Conservation (phyloP, 2,113 vertebrate species). For the Oreochromis spilurus region DNA sequence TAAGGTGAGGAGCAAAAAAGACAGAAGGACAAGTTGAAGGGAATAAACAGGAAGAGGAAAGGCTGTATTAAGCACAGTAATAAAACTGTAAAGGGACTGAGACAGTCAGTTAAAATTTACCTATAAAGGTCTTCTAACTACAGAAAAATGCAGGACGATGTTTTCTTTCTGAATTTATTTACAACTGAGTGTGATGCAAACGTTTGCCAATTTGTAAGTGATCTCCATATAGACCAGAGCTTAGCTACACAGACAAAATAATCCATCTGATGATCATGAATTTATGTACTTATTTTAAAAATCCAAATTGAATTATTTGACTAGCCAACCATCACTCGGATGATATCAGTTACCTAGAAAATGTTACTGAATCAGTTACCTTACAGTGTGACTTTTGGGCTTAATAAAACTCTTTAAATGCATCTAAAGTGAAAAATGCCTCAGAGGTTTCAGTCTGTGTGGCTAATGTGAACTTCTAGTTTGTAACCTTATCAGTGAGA, state of each 20-base stretch:
- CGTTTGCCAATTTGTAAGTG: fast-evolving
- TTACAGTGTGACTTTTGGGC: too few relatives aligned
- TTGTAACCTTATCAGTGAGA: background rate
- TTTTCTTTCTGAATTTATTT: background rate
- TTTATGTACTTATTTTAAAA: background rate
- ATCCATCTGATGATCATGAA: background rate
- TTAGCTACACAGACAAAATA: background rate
- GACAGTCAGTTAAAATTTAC: background rate
- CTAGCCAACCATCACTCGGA: background rate
- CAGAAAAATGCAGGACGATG: background rate
- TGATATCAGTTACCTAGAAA: background rate
- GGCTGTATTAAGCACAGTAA: background rate
- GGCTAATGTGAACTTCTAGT: background rate
- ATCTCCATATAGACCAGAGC: background rate
- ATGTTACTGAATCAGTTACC: background rate
- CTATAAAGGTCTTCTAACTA: background rate
- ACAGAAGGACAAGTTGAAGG: background rate
- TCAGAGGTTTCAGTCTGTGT: background rate
- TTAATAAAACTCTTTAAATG: background rate
- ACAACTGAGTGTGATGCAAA: background rate
- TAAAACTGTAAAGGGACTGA: background rate
- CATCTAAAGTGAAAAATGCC: fast-evolving
- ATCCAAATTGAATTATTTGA: background rate
- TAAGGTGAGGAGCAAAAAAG: background rate
- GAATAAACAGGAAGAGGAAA: background rate